A percentile compares a stretch with the other conserved stretches of the same genome.
phyloP scores from a whole-genome alignment of 92 coral and sea anemone species.

The Metridium senile region DNA sequence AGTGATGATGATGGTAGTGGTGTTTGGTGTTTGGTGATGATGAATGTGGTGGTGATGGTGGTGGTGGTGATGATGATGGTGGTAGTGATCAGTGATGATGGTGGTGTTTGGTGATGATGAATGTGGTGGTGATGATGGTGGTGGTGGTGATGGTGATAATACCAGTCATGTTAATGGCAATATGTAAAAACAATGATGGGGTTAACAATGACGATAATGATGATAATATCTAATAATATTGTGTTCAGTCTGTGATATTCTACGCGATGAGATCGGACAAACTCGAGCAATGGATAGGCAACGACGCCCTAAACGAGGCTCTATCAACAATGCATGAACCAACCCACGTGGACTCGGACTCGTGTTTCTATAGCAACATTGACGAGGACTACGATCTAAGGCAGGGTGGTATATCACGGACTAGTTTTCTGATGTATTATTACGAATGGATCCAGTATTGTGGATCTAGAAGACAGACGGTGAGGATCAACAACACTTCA shows the following conservation, averaged over 20 bases:
- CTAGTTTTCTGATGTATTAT: slow-evolving; percentile 78
- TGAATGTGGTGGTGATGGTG: background rate
- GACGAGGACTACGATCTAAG: slow-evolving; percentile 96
- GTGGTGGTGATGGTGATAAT: background rate
- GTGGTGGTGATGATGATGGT: background rate
- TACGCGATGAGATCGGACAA: slow-evolving; percentile 84
- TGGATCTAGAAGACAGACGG: slow-evolving; percentile 81
- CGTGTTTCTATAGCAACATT: slow-evolving; percentile 92
- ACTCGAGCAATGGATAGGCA: slow-evolving; percentile 84
- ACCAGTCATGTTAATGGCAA: background rate
- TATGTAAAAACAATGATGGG: background rate
- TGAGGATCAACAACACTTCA: slow-evolving; percentile 32
- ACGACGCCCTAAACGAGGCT: slow-evolving; percentile 60
- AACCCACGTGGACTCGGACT: slow-evolving; percentile 77
- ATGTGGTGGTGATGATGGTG: background rate
- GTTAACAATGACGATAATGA: background rate
- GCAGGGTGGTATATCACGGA: slow-evolving; percentile 82
- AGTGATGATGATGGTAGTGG: too few relatives aligned
- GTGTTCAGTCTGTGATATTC: slow-evolving; percentile 87
- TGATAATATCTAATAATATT: background rate
- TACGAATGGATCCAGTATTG: slow-evolving; percentile 95
- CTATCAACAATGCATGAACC: slow-evolving; percentile 64
- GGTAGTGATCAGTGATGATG: background rate
- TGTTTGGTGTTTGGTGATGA: too few relatives aligned
- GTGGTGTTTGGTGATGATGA: background rate